phyloP scores from a whole-genome alignment of 1,140 invertebrate genomes.

The Calephelis virginiensis region DNA sequence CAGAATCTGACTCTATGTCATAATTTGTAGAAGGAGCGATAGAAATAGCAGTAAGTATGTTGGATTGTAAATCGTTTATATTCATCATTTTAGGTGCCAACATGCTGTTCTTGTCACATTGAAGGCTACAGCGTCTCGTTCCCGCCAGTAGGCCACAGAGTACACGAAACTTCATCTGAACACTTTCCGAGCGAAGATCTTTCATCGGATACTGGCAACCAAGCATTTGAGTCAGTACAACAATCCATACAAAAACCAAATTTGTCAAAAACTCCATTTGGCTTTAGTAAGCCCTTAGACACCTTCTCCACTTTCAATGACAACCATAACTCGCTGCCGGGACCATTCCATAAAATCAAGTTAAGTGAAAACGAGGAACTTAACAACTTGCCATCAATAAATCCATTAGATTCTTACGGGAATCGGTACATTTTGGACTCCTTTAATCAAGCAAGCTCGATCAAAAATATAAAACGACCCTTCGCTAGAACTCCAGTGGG shows the following conservation, averaged over 20 bases:
- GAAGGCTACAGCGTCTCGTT: slow-evolving; percentile 85
- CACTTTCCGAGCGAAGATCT: slow-evolving; percentile 74
- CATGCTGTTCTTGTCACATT: slow-evolving; percentile 91
- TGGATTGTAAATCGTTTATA: not conserved
- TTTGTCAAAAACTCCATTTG: slow-evolving; percentile 48
- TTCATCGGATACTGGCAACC: slow-evolving; percentile 61
- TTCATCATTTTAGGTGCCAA: slow-evolving; percentile 82
- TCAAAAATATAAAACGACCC: slow-evolving; percentile 68
- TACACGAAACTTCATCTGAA: slow-evolving; percentile 69
- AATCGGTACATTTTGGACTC: slow-evolving; percentile 64
- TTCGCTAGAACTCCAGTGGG: slow-evolving; percentile 43
- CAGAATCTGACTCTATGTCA: too few relatives aligned
- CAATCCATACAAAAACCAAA: slow-evolving; percentile 56
- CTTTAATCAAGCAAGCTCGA: slow-evolving; percentile 62
- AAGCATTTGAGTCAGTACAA: slow-evolving; percentile 69
- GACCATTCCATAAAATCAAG: slow-evolving; percentile 45
- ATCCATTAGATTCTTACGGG: slow-evolving; percentile 63
- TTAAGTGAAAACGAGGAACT: slow-evolving; percentile 52
- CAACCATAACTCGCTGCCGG: slow-evolving; percentile 60
- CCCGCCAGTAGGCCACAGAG: slow-evolving; percentile 74
- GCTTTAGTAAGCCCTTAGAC: slow-evolving; percentile 53
- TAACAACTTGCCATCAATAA: slow-evolving; percentile 38
- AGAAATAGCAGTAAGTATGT: too few relatives aligned
- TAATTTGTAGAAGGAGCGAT: too few relatives aligned
- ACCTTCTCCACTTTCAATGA: slow-evolving; percentile 52